Percentiles rank a stretch among this genome's conserved stretches.
Conservation (phyloP, 2,113 vertebrate genomes). For the Anguilla rostrata region DNA sequence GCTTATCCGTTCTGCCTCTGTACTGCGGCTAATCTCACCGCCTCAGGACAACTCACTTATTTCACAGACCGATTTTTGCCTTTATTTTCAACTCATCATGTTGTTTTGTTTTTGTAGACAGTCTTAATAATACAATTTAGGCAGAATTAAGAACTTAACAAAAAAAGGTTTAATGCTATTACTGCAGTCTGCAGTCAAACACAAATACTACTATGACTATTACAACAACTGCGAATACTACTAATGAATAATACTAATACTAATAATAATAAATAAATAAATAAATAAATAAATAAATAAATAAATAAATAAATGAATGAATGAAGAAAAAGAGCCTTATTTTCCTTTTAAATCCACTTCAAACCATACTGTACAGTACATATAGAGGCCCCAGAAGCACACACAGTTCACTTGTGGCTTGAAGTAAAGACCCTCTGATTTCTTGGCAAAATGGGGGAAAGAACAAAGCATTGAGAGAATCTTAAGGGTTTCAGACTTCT, state of each 20-base stretch:
- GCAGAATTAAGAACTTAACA: not conserved
- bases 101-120: not conserved
- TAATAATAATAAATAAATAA: not conserved
- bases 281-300: not conserved
- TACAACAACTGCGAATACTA: not conserved
- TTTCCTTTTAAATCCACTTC: not conserved
- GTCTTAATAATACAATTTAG: not conserved
- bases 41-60: not conserved
- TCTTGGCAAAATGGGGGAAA: not conserved
- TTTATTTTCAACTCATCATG: not conserved
- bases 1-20: not conserved
- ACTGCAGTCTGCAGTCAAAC: no score
- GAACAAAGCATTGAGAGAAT: slow-evolving; percentile 6
- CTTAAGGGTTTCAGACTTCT: not conserved
- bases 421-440: not conserved
- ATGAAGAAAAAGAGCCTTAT: not conserved
- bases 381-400: not conserved
- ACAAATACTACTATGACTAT: not conserved
- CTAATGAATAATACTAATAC: no score
- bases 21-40: not conserved
- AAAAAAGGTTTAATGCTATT: no score
- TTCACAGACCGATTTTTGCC: not conserved
- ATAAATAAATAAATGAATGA: not conserved
- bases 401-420: not conserved
- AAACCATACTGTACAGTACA: not conserved